These are phyloP conservation scores for Mus spicilegus DNA, from an alignment of 2,113 vertebrate genomes.

Conservation along the genomic window DNA sequence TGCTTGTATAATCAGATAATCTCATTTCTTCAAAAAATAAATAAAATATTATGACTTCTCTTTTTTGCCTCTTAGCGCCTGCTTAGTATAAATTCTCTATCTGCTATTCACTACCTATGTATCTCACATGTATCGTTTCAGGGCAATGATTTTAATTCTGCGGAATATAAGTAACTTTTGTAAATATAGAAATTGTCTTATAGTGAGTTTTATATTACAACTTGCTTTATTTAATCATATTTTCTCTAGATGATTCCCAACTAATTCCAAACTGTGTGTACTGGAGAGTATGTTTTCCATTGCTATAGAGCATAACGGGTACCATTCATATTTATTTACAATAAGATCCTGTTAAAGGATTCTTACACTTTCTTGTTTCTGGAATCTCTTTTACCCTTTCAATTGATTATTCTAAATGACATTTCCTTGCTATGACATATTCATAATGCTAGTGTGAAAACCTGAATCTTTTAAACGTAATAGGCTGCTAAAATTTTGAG, in stretches of 20 bases:
- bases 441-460: not conserved
- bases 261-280: not conserved
- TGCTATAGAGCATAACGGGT: not conserved
- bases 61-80: not conserved
- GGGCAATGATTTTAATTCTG: not conserved
- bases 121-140: not conserved
- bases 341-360: not conserved
- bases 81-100: not conserved
- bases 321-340: not conserved
- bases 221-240: not conserved
- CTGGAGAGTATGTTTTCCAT: not conserved
- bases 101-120: not conserved
- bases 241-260: not conserved
- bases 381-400: not conserved
- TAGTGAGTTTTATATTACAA: not conserved
- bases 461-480: not conserved
- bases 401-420: not conserved
- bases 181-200: not conserved
- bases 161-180: not conserved
- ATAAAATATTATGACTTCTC: not conserved
- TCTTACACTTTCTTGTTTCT: not conserved
- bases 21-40: not conserved
- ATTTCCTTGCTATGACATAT: not conserved
- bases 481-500: not conserved
- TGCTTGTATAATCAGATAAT: not conserved